Evolutionary conservation across 2,113 vertebrate genomes (phyloP).

Genomic region (Syngnathoides biaculeatus): DNA sequence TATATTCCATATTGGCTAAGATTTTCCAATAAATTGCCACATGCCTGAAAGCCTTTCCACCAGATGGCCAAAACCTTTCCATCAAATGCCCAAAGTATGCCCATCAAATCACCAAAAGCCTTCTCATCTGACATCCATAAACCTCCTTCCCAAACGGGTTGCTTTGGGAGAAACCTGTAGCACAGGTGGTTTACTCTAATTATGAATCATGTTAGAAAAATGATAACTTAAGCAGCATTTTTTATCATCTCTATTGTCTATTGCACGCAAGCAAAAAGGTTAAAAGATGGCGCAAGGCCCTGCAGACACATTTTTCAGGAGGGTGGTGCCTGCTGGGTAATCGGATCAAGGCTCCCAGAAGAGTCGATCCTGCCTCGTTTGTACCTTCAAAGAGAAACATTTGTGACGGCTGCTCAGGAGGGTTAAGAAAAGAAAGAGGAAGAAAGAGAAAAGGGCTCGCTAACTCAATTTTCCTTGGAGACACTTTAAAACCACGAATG

Average conservation of each 20-base stretch:
- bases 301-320: constrained; percentile 73
- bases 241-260: not conserved
- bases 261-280: constrained; percentile 66
- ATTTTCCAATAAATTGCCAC: too few relatives aligned
- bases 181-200: too few relatives aligned
- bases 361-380: constrained; percentile 72
- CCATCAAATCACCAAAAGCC: too few relatives aligned
- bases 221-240: not conserved
- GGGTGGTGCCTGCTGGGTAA: constrained; percentile 66
- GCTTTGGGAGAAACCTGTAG: too few relatives aligned
- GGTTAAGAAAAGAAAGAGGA: constrained; percentile 52
- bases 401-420: constrained; percentile 64
- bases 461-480: constrained; percentile 77
- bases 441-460: constrained; percentile 45
- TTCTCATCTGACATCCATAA: too few relatives aligned
- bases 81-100: too few relatives aligned
- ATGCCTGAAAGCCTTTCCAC: not conserved
- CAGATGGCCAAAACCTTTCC: too few relatives aligned
- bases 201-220: too few relatives aligned
- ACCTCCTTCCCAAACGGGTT: too few relatives aligned
- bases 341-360: constrained; percentile 74
- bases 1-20: too few relatives aligned
- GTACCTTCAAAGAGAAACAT: constrained; percentile 73
- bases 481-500: constrained; percentile 54
- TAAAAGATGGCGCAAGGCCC: constrained; percentile 72